A percentile compares a stretch with the other conserved stretches of the same genome.
Evolutionary conservation across 2,113 vertebrate species (phyloP).

Genomic region (Ovis canadensis): DNA sequence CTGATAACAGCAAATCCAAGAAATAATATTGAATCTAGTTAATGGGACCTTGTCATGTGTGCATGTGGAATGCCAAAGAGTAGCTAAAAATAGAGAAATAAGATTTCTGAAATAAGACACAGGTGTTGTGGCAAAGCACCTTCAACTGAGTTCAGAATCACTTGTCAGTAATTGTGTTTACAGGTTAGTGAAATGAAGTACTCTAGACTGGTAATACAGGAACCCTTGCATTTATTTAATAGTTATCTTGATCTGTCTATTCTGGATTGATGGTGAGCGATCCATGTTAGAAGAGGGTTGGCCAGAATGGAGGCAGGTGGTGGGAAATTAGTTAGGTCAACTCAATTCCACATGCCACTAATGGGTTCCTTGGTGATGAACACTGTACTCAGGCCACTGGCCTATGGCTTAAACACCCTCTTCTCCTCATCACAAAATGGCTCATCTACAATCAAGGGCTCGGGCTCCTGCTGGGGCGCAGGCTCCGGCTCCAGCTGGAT

Average conservation of each 20-base stretch:
- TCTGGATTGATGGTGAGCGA: not conserved
- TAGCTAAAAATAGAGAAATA: conserved; percentile 4
- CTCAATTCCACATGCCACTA: not conserved
- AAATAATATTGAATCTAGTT: conserved; percentile 36
- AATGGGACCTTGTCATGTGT: conserved; percentile 12
- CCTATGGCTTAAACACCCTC: conserved; percentile 7
- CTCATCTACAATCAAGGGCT: not conserved
- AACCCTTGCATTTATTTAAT: conserved; percentile 29
- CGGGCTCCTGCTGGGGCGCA: rapidly evolving
- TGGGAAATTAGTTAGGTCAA: conserved; percentile 4
- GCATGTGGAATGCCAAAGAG: not conserved
- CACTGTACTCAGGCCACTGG: not conserved
- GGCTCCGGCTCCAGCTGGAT: not conserved
- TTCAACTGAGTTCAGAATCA: conserved; percentile 37
- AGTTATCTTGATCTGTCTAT: conserved; percentile 27
- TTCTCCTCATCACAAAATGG: not conserved
- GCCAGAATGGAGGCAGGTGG: not conserved
- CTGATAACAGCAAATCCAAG: not conserved
- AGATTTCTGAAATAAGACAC: not conserved
- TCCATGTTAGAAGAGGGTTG: conserved; percentile 17
- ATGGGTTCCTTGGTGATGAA: conserved; percentile 14
- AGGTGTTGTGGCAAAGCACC: not conserved
- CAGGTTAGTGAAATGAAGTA: conserved; percentile 28
- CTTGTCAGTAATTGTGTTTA: conserved; percentile 9
- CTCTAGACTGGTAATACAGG: not conserved